Evolutionary conservation across 1,140 invertebrate species (phyloP).

Genomic region (Microplitis mediator): DNA sequence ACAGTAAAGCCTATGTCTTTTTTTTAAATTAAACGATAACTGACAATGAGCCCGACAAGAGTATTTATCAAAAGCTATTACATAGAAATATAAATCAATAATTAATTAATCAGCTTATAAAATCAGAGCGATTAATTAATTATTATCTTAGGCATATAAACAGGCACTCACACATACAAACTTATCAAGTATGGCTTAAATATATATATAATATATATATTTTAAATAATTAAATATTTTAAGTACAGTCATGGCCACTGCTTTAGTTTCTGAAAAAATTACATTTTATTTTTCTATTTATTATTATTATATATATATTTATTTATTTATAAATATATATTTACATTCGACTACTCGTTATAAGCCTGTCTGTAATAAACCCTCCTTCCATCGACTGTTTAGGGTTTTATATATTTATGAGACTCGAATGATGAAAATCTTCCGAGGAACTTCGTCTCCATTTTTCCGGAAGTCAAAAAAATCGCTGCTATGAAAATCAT

Average conservation of each 20-base stretch:
- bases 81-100: slow-evolving; percentile 13
- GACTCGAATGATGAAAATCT: too few species aligned
- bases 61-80: slow-evolving; percentile 29
- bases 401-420: too few species aligned
- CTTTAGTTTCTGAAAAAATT: slow-evolving; percentile 45
- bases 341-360: not conserved
- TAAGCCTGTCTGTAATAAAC: too few species aligned
- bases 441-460: too few species aligned
- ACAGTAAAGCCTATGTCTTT: too few species aligned
- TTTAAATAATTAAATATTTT: too few species aligned
- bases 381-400: too few species aligned
- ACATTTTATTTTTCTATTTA: slow-evolving; percentile 27
- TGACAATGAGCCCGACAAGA: slow-evolving; percentile 29
- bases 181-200: slow-evolving; percentile 57
- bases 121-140: not conserved
- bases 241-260: slow-evolving; percentile 55
- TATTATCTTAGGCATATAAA: slow-evolving; percentile 41
- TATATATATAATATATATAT: slow-evolving; percentile 45
- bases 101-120: too few species aligned
- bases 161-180: slow-evolving; percentile 61
- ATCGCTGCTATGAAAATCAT: too few species aligned
- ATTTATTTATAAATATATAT: not conserved
- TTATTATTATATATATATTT: not conserved
- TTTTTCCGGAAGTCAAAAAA: too few species aligned
- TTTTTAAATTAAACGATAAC: slow-evolving; percentile 9